Base-by-base conservation (phyloP, 23 tunicate genomes). In the Phallusia fumigata region DNA sequence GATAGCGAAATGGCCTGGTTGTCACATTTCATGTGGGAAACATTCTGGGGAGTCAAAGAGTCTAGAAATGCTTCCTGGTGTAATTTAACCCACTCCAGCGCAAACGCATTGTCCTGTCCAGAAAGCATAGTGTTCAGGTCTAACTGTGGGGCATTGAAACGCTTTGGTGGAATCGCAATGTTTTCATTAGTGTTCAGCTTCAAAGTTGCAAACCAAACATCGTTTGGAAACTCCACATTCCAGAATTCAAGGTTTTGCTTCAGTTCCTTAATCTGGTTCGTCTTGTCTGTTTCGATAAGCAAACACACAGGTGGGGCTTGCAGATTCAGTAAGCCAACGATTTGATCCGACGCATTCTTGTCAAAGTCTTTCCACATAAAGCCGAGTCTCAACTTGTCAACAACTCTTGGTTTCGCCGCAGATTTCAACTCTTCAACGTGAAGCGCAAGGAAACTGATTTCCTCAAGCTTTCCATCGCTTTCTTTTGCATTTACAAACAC, bases 221-320 rank as follows among this genome's bases (percentile, higher is more conserved):
- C 15, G 3, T 8, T 24, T 24, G 69, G 69, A 6, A 58, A 24
- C 69, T 6, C 28, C 5, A 21, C 28, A 58, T 58, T 58, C 28
- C 28, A 21, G 3, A 13, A 21, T 6, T 22, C 69, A 22, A 58
- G 28, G 69, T 16, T 58, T 24, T 5, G 28, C 13, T 58, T 58
- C 2, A 58, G 69, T 58, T 22, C 26, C 13, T 58, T 58, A 22
- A 58, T 11, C 69, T 58, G 69, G 13, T 13, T 24, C 13, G 16
- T 6, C 11, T 58, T 58, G 69, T 58, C 15, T 13, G 26, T 2
- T 58, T 58, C 16, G 28, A 58, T 16, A 8, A 58, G 3, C 28
- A 58, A 58, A 58, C 69, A 58, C 26, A 58, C 11, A 58, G 69
- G 69, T 16, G 26, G 69, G 69, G 69, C 69, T 58, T 58, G 69